Conservation (phyloP, 2,888 invertebrate species). For the Epistrophella euchroma region DNA sequence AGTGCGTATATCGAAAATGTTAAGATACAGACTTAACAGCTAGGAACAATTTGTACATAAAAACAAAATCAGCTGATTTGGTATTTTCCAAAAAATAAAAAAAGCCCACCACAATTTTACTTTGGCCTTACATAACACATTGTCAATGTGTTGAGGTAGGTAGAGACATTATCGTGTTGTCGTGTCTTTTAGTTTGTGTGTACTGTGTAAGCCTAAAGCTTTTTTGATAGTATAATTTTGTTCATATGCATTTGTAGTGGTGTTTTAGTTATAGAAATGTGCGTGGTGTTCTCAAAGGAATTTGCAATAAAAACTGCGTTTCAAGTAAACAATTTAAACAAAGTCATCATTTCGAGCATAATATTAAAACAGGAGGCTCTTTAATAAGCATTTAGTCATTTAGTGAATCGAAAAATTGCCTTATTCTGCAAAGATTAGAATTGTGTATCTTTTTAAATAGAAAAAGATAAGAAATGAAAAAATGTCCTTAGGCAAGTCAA, state of each 20-base stretch:
- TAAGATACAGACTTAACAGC: not conserved
- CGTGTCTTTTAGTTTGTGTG: not conserved
- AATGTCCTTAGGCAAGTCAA: slow-evolving; percentile 25
- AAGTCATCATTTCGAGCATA: not conserved
- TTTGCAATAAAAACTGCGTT: slow-evolving; percentile 33
- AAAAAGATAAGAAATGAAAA: not conserved
- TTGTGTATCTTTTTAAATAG: not conserved
- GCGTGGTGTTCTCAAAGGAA: slow-evolving; percentile 3
- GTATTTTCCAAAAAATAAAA: slow-evolving; percentile 17
- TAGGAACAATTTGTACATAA: slow-evolving; percentile 77
- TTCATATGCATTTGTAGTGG: not conserved
- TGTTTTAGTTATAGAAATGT: not conserved
- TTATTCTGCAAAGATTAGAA: slow-evolving; percentile 6
- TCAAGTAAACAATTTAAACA: slow-evolving; percentile 18
- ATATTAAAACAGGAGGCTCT: not conserved
- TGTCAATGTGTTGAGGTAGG: slow-evolving; percentile 45
- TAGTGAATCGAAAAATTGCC: slow-evolving; percentile 14
- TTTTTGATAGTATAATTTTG: not conserved
- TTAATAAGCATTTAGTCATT: not conserved
- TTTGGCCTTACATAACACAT: slow-evolving; percentile 54
- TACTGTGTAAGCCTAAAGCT: not conserved
- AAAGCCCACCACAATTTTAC: slow-evolving; percentile 20
- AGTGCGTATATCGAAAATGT: not conserved
- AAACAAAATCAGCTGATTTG: slow-evolving; percentile 80
- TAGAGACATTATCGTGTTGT: not conserved